A percentile compares a stretch with the other conserved stretches of the same genome.
Evolutionary conservation across 1,140 invertebrate genomes (phyloP).

Genomic region (Pteromalus puparum): DNA sequence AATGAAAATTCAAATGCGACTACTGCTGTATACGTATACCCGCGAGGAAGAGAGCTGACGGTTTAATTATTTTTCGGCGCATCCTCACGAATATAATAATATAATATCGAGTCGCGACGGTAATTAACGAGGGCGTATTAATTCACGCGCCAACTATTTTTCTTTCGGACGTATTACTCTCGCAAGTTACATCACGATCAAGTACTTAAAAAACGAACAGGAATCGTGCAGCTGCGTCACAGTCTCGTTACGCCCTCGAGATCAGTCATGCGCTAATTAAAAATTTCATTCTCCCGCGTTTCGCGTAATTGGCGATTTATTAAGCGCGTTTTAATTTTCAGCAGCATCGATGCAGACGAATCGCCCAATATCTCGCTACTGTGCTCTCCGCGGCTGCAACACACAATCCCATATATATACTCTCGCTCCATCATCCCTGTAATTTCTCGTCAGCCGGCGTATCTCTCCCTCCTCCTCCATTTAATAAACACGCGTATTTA

Average conservation of each 20-base stretch:
- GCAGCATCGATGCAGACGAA: neutral
- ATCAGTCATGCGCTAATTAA: slow-evolving; percentile 1
- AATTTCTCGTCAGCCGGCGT: neutral
- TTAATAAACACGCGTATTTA: slow-evolving; percentile 43
- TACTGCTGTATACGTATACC: neutral
- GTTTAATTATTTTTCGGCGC: neutral
- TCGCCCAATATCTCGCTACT: neutral
- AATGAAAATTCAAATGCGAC: slow-evolving; percentile 33
- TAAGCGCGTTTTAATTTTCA: neutral
- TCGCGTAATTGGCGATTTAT: neutral
- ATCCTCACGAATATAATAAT: neutral
- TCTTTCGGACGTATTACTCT: neutral
- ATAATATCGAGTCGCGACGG: neutral
- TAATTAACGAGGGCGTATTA: slow-evolving; percentile 16
- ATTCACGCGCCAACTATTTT: neutral
- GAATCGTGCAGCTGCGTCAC: neutral
- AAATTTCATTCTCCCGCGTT: neutral
- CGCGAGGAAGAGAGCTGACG: neutral
- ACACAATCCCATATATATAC: neutral
- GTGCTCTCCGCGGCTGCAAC: neutral
- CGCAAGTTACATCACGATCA: neutral
- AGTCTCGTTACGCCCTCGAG: neutral
- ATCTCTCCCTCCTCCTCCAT: slow-evolving; percentile 31
- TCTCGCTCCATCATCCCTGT: neutral
- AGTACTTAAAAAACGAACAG: neutral